A percentile compares a stretch with the other conserved stretches of the same genome.
Conservation (phyloP, 1,140 invertebrate genomes). For the Drosophila persimilis region DNA sequence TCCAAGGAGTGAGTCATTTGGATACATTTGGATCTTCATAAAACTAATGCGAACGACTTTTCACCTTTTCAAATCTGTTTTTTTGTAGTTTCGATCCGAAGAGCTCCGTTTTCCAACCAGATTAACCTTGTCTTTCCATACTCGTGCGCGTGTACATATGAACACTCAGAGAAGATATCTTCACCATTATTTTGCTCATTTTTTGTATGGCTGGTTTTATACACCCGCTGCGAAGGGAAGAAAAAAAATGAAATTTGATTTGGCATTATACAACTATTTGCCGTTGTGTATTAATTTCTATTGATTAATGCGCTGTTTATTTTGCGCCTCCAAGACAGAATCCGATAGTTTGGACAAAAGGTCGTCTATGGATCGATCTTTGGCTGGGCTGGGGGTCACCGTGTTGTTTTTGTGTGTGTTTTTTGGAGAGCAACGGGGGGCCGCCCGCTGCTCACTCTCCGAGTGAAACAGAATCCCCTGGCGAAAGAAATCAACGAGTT, state of each 20-base stretch:
- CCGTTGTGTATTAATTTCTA: conserved; percentile 76
- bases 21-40: conserved; percentile 26
- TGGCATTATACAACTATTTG: conserved; percentile 77
- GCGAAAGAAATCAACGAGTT: conserved; percentile 69
- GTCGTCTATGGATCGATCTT: conserved; percentile 21
- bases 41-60: conserved; percentile 42
- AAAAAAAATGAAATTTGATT: conserved; percentile 71
- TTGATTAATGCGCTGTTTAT: conserved; percentile 81
- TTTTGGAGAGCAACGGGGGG: conserved; percentile 58
- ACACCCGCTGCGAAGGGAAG: conserved; percentile 37
- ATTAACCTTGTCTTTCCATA: conserved; percentile 39
- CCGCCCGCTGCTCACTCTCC: conserved; percentile 60
- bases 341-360: conserved; percentile 46
- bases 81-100: conserved; percentile 1
- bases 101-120: conserved; percentile 16
- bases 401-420: conserved; percentile 32
- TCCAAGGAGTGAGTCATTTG: conserved; percentile 22
- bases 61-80: conserved; percentile 12
- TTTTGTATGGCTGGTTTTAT: conserved; percentile 19
- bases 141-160: too few species aligned
- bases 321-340: conserved; percentile 70
- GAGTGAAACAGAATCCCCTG: conserved; percentile 44
- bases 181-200: conserved; percentile 39
- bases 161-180: not conserved
- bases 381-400: conserved; percentile 44